phyloP scores from a whole-genome alignment of 2,113 vertebrate species.

The Bos indicus region DNA sequence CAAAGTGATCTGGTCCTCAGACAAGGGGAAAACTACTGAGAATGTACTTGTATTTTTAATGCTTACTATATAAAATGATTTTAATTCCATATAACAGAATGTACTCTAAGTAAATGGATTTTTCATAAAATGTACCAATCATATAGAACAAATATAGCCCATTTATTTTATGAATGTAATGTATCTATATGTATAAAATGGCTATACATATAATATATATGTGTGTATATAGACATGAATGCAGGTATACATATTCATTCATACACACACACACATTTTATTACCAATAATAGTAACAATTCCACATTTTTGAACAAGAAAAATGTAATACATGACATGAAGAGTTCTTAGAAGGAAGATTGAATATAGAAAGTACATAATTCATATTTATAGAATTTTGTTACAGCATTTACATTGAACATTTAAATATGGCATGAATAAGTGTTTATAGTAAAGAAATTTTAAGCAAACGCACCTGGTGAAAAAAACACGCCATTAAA shows the following conservation, averaged over 20 bases:
- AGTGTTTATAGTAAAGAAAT: background rate
- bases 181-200: background rate
- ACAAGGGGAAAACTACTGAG: background rate
- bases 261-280: background rate
- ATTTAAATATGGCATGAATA: background rate
- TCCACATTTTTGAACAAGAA: background rate
- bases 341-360: background rate
- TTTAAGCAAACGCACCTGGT: background rate
- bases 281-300: background rate
- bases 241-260: background rate
- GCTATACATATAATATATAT: background rate
- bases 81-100: background rate
- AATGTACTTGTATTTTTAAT: background rate
- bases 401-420: background rate
- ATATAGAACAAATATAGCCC: background rate
- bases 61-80: background rate
- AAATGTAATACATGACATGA: background rate
- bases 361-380: background rate
- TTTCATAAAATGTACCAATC: background rate
- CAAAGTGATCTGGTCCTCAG: background rate
- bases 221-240: background rate
- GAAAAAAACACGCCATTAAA: background rate
- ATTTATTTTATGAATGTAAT: background rate
- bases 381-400: background rate
- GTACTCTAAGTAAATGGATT: background rate